Evolutionary conservation across 2,888 invertebrate species (phyloP), one percentile per base, ranked within the genome.

Genomic region (Cecidostiba fungosa): DNA sequence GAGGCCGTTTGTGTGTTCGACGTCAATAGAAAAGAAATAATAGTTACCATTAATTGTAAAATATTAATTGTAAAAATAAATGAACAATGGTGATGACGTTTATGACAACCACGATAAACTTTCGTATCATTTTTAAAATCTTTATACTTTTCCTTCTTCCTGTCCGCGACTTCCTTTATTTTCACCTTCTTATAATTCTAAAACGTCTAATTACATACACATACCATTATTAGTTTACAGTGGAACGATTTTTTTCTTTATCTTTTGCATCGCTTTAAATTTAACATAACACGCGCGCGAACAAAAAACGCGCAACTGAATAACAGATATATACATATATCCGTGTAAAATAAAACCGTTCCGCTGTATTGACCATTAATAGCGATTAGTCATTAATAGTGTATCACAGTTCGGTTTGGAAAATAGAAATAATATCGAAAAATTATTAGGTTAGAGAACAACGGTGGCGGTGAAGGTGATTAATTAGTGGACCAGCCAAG

Each of bases 381-480:
- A 90, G 89, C 88, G 89, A 72, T 84, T 85, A 85, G 77, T 85
- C 90, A 89, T 91, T 91, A 89, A 91, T 90, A 92, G 91, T 92
- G 92, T 93, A 93, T 93, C 93, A 93, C 93, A 93, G 93, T 92
- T 93, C 91, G 92, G 90, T 92, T 90, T 90, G 91, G 91, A 90
- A 91, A 90, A 91, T 90, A 90, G 85, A 89, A 88, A 89, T 89
- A 88, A 89, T 89, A 89, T 89, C 88, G 89, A 88, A 90, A 90
- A 90, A 82, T 85, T 76, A 81, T 85, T 81, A 81, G 80, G 62
- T 82, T 66, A 86, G 77, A 85, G 66, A 72, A 87, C 72, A 84
- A 81, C 66, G 81, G 77, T 84, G 86, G 74, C 72, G 82, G 69
- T 76, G 54, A 82, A 82, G 66, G 73, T 86, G 83, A 85, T 85